Percentiles rank a stretch among this genome's conserved stretches.
Conservation (phyloP, 2,888 invertebrate genomes). For the Pandemis cinnamomeana region DNA sequence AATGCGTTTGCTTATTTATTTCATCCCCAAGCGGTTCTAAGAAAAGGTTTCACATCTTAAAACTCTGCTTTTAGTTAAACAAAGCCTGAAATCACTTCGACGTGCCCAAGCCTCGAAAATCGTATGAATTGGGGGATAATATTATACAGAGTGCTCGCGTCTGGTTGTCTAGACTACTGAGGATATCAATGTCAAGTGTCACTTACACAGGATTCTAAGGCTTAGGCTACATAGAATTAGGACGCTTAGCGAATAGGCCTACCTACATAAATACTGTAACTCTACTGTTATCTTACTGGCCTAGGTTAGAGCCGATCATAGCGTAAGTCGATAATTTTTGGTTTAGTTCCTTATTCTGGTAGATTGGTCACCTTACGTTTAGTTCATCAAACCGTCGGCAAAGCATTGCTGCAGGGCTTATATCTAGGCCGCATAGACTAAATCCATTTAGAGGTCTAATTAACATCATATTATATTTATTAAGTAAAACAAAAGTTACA, state of each 20-base stretch:
- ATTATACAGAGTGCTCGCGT: conserved; percentile 2
- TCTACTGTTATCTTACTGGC: too few species aligned
- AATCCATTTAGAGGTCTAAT: too few species aligned
- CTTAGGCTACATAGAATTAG: neutral
- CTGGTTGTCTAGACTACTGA: conserved; percentile 4
- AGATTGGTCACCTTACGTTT: too few species aligned
- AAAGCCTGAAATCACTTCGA: neutral
- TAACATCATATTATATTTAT: too few species aligned
- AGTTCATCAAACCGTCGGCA: too few species aligned
- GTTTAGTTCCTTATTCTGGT: too few species aligned
- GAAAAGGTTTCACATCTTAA: neutral
- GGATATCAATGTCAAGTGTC: conserved; percentile 5
- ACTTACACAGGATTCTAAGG: neutral
- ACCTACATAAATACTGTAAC: too few species aligned
- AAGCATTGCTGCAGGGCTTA: too few species aligned
- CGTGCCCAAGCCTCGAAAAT: neutral
- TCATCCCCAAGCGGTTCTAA: neutral
- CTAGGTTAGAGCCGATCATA: too few species aligned
- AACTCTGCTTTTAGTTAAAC: neutral
- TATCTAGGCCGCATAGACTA: too few species aligned
- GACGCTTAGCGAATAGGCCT: neutral
- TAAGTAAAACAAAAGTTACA: too few species aligned
- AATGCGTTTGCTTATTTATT: neutral
- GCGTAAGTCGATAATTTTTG: too few species aligned
- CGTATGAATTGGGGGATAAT: neutral